These are phyloP conservation scores for Nannospalax galili DNA, from an alignment of 2,113 vertebrate genomes.

Conservation along the genomic window DNA sequence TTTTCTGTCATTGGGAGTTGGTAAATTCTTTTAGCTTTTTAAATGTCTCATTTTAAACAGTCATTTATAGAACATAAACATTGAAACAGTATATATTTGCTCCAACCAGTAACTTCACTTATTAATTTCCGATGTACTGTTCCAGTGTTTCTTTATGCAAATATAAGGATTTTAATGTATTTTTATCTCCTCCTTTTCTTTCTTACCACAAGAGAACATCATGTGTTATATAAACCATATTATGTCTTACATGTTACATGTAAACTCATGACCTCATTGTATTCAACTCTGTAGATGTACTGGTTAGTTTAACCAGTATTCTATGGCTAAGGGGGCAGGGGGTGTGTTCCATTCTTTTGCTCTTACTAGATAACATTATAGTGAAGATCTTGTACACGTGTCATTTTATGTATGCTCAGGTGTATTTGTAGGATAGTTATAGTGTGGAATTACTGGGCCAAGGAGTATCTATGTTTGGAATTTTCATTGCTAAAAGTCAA, in stretches of 20 bases:
- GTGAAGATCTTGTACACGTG: background rate
- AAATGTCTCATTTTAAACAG: slow-evolving; percentile 5
- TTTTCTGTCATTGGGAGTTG: slow-evolving; percentile 28
- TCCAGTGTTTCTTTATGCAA: slow-evolving; percentile 19
- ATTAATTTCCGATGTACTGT: background rate
- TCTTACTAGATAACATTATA: slow-evolving; percentile 1
- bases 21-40: background rate
- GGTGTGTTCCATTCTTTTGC: background rate
- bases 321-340: background rate
- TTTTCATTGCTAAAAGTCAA: background rate
- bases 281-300: background rate
- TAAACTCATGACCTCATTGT: background rate
- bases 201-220: background rate
- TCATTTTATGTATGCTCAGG: background rate
- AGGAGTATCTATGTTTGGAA: background rate
- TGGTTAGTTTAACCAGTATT: background rate
- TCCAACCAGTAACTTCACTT: background rate
- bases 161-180: background rate
- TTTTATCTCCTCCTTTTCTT: slow-evolving; percentile 6
- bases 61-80: background rate
- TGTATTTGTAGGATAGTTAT: background rate
- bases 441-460: background rate
- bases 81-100: background rate
- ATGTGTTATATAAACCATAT: background rate
- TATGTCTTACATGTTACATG: background rate